Percentiles rank a stretch among this genome's conserved stretches.
These are phyloP conservation scores for Tamandua tetradactyla DNA, from an alignment of 2,797 vertebrate genomes.

Conservation along the genomic window DNA sequence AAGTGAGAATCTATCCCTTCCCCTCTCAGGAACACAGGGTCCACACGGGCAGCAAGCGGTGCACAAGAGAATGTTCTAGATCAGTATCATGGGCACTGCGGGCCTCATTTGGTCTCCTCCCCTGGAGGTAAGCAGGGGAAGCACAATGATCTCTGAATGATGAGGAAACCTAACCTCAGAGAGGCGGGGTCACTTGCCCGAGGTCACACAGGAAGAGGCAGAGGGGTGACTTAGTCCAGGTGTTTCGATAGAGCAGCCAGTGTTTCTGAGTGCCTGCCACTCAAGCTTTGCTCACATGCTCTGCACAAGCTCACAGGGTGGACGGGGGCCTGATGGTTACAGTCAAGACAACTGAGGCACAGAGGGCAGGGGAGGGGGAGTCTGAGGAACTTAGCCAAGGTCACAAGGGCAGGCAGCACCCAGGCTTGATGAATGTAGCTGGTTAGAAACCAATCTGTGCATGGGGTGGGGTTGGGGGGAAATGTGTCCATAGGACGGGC, in stretches of 20 bases:
- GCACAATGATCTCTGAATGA: neutral
- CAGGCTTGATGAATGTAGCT: neutral
- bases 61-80: neutral
- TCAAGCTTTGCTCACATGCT: neutral
- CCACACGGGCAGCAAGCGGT: neutral
- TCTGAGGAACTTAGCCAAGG: neutral
- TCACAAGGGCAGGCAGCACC: neutral
- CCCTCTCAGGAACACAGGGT: neutral
- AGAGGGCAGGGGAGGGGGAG: fast-evolving
- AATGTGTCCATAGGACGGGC: no score
- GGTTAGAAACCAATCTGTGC: neutral
- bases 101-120: neutral
- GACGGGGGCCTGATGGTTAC: no score
- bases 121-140: neutral
- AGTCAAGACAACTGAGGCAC: neutral
- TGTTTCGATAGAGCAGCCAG: neutral
- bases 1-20: neutral
- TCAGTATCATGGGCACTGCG: fast-evolving
- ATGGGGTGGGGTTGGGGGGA: fast-evolving
- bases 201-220: neutral
- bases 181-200: neutral
- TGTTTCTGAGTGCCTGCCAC: neutral
- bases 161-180: neutral
- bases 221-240: neutral
- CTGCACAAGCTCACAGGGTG: neutral